Percentiles rank a stretch among this genome's conserved stretches.
Conservation (phyloP, 2,797 vertebrate species). For the Scolopax bukidnonensis region DNA sequence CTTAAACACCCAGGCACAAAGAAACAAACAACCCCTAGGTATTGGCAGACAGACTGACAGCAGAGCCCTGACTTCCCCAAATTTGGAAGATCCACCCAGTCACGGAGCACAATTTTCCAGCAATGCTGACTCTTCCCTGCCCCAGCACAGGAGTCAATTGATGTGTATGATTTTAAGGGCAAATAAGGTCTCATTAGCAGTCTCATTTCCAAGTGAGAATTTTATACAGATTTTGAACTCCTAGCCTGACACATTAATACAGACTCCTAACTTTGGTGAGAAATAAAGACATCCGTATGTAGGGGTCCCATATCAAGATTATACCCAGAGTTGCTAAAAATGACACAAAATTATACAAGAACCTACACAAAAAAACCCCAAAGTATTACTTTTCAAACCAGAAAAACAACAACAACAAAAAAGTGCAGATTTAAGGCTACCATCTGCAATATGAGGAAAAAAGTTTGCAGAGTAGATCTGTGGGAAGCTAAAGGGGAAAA, state of each 20-base stretch:
- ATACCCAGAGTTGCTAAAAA: neutral
- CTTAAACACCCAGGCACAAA: neutral
- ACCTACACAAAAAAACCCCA: neutral
- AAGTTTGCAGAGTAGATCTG: neutral
- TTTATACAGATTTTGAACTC: neutral
- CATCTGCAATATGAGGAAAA: neutral
- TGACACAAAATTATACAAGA: neutral
- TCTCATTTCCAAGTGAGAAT: neutral
- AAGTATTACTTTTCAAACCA: neutral
- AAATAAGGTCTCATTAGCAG: neutral
- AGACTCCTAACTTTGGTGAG: neutral
- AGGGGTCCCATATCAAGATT: neutral
- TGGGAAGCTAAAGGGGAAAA: neutral
- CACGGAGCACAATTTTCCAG: neutral
- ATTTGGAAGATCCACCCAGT: neutral
- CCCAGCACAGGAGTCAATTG: neutral
- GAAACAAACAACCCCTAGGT: neutral
- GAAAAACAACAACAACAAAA: neutral
- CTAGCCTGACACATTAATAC: neutral
- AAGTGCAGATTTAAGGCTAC: neutral
- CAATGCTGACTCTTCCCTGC: neutral
- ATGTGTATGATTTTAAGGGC: neutral
- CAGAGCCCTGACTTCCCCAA: neutral
- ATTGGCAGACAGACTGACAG: rapidly evolving
- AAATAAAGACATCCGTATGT: neutral